phyloP scores from a whole-genome alignment of 1,140 invertebrate genomes.

The Tribolium castaneum region DNA sequence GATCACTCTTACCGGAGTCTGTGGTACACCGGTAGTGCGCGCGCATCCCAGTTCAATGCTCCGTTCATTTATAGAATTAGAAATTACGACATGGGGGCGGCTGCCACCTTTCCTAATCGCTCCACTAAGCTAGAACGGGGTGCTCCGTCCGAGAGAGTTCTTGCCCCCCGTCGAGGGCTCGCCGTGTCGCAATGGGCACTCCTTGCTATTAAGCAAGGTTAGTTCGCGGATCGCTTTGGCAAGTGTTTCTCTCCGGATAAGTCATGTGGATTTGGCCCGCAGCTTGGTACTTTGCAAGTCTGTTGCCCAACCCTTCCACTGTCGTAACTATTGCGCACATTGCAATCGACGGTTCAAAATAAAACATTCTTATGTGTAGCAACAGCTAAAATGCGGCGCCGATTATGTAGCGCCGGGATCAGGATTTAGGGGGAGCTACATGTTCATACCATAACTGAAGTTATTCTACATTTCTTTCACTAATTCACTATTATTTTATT shows the following conservation, averaged over 20 bases:
- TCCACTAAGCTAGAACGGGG: slow-evolving; percentile 17
- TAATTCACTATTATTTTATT: too few species aligned
- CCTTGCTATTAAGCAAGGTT: slow-evolving; percentile 15
- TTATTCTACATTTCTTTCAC: too few species aligned
- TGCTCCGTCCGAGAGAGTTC: neutral
- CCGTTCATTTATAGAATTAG: slow-evolving; percentile 34
- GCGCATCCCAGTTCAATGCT: slow-evolving; percentile 26
- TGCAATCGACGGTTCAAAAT: slow-evolving; percentile 41
- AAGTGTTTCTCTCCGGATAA: slow-evolving; percentile 5
- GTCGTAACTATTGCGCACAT: slow-evolving; percentile 38
- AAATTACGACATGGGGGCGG: slow-evolving; percentile 28
- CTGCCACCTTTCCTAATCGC: slow-evolving; percentile 30
- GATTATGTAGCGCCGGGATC: neutral
- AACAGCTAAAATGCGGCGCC: slow-evolving; percentile 1
- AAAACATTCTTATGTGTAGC: slow-evolving; percentile 42
- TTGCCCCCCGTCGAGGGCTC: neutral
- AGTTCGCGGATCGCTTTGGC: neutral
- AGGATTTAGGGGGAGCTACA: too few species aligned
- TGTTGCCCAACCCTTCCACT: slow-evolving; percentile 40
- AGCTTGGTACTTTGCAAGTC: slow-evolving; percentile 36
- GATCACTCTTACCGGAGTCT: slow-evolving; percentile 34
- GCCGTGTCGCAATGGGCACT: slow-evolving; percentile 11
- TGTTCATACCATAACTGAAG: too few species aligned
- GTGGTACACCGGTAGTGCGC: slow-evolving; percentile 32
- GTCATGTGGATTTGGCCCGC: slow-evolving; percentile 26